Percentiles rank a stretch among this genome's conserved stretches.
These are phyloP conservation scores for Apis florea DNA, from an alignment of 1,140 invertebrate species.

Conservation along the genomic window DNA sequence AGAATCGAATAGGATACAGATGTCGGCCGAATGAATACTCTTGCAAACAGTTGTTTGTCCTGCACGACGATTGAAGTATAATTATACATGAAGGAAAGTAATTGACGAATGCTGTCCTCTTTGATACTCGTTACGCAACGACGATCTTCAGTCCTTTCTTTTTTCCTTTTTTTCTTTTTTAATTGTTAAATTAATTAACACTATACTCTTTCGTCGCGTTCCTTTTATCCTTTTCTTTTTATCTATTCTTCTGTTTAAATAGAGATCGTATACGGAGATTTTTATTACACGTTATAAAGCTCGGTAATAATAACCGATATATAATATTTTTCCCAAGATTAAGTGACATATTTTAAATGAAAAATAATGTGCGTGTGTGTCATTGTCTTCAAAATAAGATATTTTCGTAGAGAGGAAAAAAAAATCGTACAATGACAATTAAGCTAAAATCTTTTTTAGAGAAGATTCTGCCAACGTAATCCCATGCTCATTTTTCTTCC, in stretches of 20 bases:
- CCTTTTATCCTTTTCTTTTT: too few species aligned
- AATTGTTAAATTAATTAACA: neutral
- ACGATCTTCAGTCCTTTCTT: neutral
- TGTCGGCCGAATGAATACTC: slow-evolving; percentile 49
- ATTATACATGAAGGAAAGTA: slow-evolving; percentile 57
- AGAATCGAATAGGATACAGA: slow-evolving; percentile 59
- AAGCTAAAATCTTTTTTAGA: neutral
- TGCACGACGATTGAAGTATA: slow-evolving; percentile 52
- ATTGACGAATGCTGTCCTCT: slow-evolving; percentile 20
- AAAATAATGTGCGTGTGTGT: too few species aligned
- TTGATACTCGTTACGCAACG: neutral
- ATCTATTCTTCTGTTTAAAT: too few species aligned
- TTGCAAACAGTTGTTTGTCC: slow-evolving; percentile 36
- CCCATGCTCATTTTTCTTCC: neutral
- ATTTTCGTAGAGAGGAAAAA: neutral
- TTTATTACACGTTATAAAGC: too few species aligned
- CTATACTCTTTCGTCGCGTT: neutral
- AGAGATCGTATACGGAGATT: too few species aligned
- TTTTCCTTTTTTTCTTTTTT: neutral
- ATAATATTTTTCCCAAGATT: neutral
- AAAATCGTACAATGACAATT: neutral
- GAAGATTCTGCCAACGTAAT: neutral
- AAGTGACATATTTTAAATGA: neutral
- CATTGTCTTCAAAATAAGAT: neutral
- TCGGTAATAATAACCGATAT: too few species aligned